phyloP scores from a whole-genome alignment of 2,888 invertebrate species.

The Drosophila falleni region DNA sequence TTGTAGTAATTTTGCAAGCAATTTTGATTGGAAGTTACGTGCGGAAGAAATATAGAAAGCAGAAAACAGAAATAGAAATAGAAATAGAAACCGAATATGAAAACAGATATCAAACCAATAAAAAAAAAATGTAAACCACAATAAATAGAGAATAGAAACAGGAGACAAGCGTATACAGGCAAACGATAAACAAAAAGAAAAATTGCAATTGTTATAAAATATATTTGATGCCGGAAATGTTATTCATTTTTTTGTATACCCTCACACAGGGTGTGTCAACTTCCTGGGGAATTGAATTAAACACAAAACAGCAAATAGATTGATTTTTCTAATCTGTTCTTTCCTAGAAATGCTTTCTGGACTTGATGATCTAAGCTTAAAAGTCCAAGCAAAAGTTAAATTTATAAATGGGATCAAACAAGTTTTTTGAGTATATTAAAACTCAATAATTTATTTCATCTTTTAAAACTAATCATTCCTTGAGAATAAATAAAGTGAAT shows the following conservation, averaged over 20 bases:
- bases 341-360: too few relatives aligned
- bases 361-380: too few relatives aligned
- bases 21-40: constrained; percentile 52
- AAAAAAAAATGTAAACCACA: not conserved
- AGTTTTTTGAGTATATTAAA: too few relatives aligned
- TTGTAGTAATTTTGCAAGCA: constrained; percentile 55
- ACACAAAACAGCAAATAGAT: not conserved
- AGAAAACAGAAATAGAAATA: not conserved
- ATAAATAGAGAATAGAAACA: not conserved
- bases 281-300: too few relatives aligned
- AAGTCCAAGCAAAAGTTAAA: too few relatives aligned
- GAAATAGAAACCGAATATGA: constrained; percentile 1
- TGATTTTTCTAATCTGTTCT: not conserved
- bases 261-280: not conserved
- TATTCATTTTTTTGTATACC: constrained; percentile 9
- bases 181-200: constrained; percentile 21
- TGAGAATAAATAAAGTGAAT: too few relatives aligned
- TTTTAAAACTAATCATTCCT: too few relatives aligned
- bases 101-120: not conserved
- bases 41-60: not conserved
- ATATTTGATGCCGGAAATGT: constrained; percentile 36
- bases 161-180: not conserved
- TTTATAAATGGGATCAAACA: too few relatives aligned
- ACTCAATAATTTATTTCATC: too few relatives aligned
- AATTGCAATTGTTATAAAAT: constrained; percentile 36